Evolutionary conservation across 2,888 invertebrate genomes (phyloP), one percentile per base, ranked within the genome.

Genomic region (Agonopterix subpropinquella): DNA sequence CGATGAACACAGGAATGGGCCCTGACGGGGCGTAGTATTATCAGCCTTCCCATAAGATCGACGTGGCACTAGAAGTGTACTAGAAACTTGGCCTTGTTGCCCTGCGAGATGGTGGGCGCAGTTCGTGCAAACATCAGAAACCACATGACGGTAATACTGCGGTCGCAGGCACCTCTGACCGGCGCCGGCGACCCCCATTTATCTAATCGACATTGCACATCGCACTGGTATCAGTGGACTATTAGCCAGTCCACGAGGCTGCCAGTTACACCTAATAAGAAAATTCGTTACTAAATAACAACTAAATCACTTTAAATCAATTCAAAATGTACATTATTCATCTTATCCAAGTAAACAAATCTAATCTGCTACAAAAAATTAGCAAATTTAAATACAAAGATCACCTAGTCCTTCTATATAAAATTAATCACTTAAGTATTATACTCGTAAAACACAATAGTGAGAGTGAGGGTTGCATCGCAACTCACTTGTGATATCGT

Each of bases 271-370:
- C 71, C 76, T 81, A 76, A 77, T 80, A 81, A 82, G 77, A 83
- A 79, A 84, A 85, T 86, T 88, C 86, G 73, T 80, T 76, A 84
- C 87, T 84, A 87, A 78, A 86, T 87, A 87, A 86, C 84, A 87
- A 88, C 86, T 87, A 87, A 86, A 86, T 88, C 87, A 87, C 87
- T 80, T 87, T 83, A 85, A 87, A 83, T 85, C 83, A 86, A 86
- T 86, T 81, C 82, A 84, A 85, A 87, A 87, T 87, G 83, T 88
- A 88, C 87, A 87, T 81, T 85, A 85, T 77, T 80, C 73, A 74
- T 78, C 84, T 84, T 84, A 84, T 70, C 64, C 71, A 73, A 77
- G 78, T 86, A 85, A 87, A 86, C 82, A 82, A 86, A 83, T 82
- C 86, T 85, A 88, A 85, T 80, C 86, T 87, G 87, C 87, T 87